Base-by-base conservation (phyloP, 2,888 invertebrate species). In the Augiades crinisus region DNA sequence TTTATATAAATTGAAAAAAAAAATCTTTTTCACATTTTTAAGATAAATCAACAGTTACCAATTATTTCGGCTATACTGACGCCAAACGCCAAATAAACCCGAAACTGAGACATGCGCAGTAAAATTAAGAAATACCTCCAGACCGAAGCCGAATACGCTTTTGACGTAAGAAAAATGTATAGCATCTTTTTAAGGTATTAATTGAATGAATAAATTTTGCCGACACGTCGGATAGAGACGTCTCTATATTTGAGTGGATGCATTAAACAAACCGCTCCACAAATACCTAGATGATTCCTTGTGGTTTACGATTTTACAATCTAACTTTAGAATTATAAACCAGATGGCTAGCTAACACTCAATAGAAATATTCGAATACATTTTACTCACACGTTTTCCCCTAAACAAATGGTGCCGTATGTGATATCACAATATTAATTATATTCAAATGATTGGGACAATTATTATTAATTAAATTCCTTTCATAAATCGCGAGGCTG, bases 281-380 rank as follows among this genome's bases (percentile, higher is more conserved):
- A 73, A 78, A 81, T 78, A 80, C 70, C 70, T 72, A 75, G 77
- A 77, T 78, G 80, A 80, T 80, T 80, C 76, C 74, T 73, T 72
- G 74, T 74, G 78, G 83, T 89, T 87, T 84, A 88, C 86, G 84
- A 85, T 86, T 85, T 83, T 81, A 82, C 81, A 84, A 81, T 85
- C 88, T 89, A 89, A 89, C 83, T 88, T 87, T 89, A 89, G 88
- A 86, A 72, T 85, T 84, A 81, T 78, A 83, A 84, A 80, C 88
- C 88, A 89, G 88, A 89, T 89, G 88, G 87, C 89, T 78, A 72
- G 78, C 81, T 75, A 79, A 74, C 75, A 78, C 76, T 84, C 78
- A 75, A 78, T 80, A 79, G 74, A 80, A 80, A 80, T 81, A 80
- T 83, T 77, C 68, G 56, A 75, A 72, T 64, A 75, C 65, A 72